Evolutionary conservation across 2,888 invertebrate genomes (phyloP).

Genomic region (Mayetiola destructor): DNA sequence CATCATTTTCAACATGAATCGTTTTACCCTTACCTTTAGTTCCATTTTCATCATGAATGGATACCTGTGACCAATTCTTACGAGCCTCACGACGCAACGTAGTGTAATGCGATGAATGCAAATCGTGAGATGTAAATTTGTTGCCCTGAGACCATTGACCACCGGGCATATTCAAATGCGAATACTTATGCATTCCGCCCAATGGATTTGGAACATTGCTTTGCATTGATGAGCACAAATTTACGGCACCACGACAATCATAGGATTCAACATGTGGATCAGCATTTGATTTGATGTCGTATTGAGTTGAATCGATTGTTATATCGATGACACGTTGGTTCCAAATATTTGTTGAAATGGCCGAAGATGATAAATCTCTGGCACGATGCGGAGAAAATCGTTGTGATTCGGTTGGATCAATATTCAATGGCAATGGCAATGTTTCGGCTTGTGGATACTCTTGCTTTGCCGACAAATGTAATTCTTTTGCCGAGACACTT

Average conservation of each 20-base stretch:
- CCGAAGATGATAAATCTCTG: conserved; percentile 48
- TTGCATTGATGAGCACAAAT: conserved; percentile 55
- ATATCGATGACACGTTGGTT: conserved; percentile 22
- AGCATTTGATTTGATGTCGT: conserved; percentile 25
- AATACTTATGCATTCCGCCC: conserved; percentile 39
- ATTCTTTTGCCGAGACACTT: neutral
- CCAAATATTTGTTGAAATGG: conserved; percentile 37
- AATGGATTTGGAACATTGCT: conserved; percentile 59
- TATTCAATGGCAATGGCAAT: conserved; percentile 47
- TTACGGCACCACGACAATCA: conserved; percentile 51
- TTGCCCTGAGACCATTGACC: conserved; percentile 54
- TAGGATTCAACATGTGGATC: conserved; percentile 51
- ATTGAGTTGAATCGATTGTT: conserved; percentile 26
- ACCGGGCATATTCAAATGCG: conserved; percentile 63
- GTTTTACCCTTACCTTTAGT: neutral
- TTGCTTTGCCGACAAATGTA: conserved; percentile 21
- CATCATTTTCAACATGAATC: neutral
- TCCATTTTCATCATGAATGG: conserved; percentile 22
- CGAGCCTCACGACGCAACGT: conserved; percentile 36
- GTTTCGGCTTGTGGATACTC: conserved; percentile 41
- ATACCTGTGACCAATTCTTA: conserved; percentile 23
- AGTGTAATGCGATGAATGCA: conserved; percentile 50
- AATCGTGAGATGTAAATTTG: conserved; percentile 53
- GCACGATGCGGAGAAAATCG: conserved; percentile 49
- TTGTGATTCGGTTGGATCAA: conserved; percentile 48